Base-by-base conservation (phyloP, 2,888 invertebrate genomes). In the Strigamia maritima region DNA sequence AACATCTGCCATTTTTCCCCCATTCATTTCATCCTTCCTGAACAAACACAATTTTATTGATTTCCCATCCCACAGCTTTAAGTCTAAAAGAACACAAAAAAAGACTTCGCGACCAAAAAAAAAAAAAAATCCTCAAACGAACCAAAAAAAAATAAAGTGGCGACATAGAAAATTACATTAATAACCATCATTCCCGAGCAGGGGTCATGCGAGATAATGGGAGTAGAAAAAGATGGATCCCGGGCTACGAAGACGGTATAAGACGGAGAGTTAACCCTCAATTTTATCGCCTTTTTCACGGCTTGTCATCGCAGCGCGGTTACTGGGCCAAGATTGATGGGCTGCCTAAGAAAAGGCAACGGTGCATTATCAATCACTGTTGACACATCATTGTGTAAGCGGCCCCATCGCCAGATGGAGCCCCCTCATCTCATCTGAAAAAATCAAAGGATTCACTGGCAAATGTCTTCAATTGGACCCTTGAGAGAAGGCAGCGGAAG, bases 321-420 rank as follows among this genome's bases (percentile, higher is more conserved):
- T 65, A 24, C 24, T 2, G 4, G 22, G 22, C 22, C 19, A 65
- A 24, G 60, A 65, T 65, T 65, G 60, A 65, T 65, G 60, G 60
- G 22, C 22, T 65, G n/a, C 22, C 60, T 65, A 65, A 65, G 60
- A 65, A 65, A 65, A 65, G 19, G 60, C 60, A 65, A 22, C 60
- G 60, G 60, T 24, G 60, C 60, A 65, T 65, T 65, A 65, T 65
- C 60, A 65, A 65, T 65, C 60, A 65, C 60, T 65, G 60, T 65
- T 65, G 60, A 65, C 60, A 65, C 60, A 22, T 65, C 60, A 65
- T 65, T 65, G 60, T 65, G 60, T 65, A 65, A 65, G 60, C 60
- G 60, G 49, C 22, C 22, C 60, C 60, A 65, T 65, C 60, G 60
- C 60, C 60, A 65, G 60, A 65, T 65, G 60, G 60, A 65, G 60